Conservation (phyloP, 2,113 vertebrate genomes). For the Chaetura pelagica region DNA sequence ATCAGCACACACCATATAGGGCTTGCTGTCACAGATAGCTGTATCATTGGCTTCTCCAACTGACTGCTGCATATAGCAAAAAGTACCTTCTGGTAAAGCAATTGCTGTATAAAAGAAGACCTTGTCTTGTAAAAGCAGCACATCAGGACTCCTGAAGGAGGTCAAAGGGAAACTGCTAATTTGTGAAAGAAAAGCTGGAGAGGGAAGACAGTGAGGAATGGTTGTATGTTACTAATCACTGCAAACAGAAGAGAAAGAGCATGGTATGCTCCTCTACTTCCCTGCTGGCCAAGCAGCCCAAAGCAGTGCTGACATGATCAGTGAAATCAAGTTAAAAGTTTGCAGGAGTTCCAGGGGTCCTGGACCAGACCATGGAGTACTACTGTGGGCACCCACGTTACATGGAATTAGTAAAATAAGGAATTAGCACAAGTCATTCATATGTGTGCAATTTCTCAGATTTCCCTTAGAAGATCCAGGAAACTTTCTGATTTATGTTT, state of each 20-base stretch:
- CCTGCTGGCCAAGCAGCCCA: not conserved
- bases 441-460: not conserved
- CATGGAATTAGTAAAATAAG: not conserved
- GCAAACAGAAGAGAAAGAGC: not conserved
- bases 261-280: not conserved
- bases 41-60: not conserved
- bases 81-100: not conserved
- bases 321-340: not conserved
- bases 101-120: not conserved
- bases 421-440: not conserved
- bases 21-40: not conserved
- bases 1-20: not conserved
- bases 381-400: not conserved
- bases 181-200: not conserved
- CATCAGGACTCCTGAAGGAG: not conserved
- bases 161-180: not conserved
- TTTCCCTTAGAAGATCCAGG: not conserved
- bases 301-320: not conserved
- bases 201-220: not conserved
- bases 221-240: not conserved
- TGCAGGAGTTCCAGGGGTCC: not conserved
- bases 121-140: not conserved
- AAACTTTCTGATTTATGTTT: not conserved
- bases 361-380: not conserved
- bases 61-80: not conserved